These are phyloP conservation scores for Pleuronectes platessa DNA, from an alignment of 2,113 vertebrate genomes.

Conservation along the genomic window DNA sequence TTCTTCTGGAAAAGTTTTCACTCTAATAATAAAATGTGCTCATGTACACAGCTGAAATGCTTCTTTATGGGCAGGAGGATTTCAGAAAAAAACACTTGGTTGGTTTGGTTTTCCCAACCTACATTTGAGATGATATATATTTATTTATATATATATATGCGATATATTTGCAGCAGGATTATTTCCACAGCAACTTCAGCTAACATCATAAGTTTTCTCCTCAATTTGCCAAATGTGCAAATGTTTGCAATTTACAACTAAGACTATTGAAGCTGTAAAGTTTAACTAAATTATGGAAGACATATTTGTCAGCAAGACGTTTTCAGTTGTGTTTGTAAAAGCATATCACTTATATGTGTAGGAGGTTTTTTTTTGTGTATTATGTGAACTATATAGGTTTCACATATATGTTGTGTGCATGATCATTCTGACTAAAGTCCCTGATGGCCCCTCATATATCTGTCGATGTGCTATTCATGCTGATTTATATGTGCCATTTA, in stretches of 20 bases:
- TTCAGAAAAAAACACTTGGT: background rate
- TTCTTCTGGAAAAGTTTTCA: background rate
- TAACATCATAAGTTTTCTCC: no score
- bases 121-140: background rate
- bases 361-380: background rate
- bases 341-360: background rate
- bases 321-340: background rate
- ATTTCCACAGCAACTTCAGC: no score
- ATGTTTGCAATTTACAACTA: no score
- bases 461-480: slow-evolving; percentile 32
- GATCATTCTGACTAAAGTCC: background rate
- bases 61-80: background rate
- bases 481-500: slow-evolving; percentile 1
- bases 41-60: background rate
- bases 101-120: no score
- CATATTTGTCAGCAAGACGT: background rate
- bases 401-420: background rate
- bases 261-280: background rate
- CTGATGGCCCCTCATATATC: background rate
- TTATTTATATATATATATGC: no score
- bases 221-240: no score
- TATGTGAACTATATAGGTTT: background rate
- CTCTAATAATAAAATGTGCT: background rate
- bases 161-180: no score
- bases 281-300: background rate